phyloP scores from a whole-genome alignment of 2,113 vertebrate species.

The Prolemur simus region DNA sequence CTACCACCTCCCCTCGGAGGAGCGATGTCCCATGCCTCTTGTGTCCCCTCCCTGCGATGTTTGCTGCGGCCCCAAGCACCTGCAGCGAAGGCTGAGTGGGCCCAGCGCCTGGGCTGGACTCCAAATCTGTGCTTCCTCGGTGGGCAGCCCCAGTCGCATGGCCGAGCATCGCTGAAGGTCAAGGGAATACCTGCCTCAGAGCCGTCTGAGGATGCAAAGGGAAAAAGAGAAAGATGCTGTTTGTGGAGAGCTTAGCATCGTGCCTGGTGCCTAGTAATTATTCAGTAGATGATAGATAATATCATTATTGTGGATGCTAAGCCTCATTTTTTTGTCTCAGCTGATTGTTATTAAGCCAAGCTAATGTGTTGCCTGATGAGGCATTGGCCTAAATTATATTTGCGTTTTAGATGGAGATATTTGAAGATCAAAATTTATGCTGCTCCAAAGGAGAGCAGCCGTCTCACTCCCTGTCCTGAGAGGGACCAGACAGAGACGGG shows the following conservation, averaged over 20 bases:
- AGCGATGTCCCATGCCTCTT: background rate
- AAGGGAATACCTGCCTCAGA: background rate
- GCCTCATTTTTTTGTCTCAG: constrained; percentile 38
- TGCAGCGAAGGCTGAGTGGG: fast-evolving
- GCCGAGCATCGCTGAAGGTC: background rate
- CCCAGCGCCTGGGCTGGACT: background rate
- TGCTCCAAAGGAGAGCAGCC: background rate
- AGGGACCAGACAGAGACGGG: background rate
- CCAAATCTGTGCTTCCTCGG: too few relatives aligned
- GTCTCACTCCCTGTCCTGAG: background rate
- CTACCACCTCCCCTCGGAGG: background rate
- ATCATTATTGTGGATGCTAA: constrained; percentile 46
- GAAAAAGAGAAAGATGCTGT: background rate
- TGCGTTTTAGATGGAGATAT: constrained; percentile 23
- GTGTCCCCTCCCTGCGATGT: fast-evolving
- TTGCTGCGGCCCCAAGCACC: background rate
- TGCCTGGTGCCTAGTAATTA: constrained; percentile 27
- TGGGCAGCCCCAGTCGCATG: background rate
- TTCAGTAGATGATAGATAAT: constrained; percentile 40
- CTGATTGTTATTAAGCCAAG: constrained; percentile 54
- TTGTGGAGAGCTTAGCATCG: constrained; percentile 13
- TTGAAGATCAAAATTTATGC: background rate
- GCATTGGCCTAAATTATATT: constrained; percentile 14
- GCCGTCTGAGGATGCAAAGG: background rate
- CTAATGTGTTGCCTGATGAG: constrained; percentile 56